These are phyloP conservation scores for Melolontha melolontha DNA, from an alignment of 2,888 invertebrate species.

Conservation along the genomic window DNA sequence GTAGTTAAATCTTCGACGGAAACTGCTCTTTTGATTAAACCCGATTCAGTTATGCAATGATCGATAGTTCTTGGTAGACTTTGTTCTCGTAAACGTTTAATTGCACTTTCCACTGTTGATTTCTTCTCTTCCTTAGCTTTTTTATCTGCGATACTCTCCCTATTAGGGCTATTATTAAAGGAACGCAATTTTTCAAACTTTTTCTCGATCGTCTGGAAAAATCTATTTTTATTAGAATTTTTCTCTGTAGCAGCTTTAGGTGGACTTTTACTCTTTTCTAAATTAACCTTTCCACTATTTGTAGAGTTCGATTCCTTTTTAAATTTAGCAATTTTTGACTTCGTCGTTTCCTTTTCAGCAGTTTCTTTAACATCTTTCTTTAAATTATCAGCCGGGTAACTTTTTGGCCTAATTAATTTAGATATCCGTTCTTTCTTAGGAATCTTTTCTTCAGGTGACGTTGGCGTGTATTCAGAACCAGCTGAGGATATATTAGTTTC, in stretches of 20 bases:
- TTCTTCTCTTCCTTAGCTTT: conserved; percentile 61
- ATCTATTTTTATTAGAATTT: conserved; percentile 62
- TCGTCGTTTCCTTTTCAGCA: conserved; percentile 43
- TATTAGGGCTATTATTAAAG: conserved; percentile 66
- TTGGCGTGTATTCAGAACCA: conserved; percentile 54
- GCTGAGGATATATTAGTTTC: conserved; percentile 41
- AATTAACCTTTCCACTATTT: neutral
- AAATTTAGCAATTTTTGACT: conserved; percentile 65
- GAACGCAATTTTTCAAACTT: conserved; percentile 77
- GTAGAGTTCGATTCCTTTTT: conserved; percentile 50
- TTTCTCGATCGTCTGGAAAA: conserved; percentile 82
- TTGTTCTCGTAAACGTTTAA: conserved; percentile 74
- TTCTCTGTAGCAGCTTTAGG: conserved; percentile 19
- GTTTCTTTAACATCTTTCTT: conserved; percentile 36
- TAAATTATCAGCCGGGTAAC: conserved; percentile 67
- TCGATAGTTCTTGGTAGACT: conserved; percentile 72
- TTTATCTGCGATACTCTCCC: conserved; percentile 54
- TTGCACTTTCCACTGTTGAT: conserved; percentile 69
- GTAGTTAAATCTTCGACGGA: conserved; percentile 77
- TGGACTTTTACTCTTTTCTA: conserved; percentile 39
- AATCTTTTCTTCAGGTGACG: conserved; percentile 43
- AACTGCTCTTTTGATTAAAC: conserved; percentile 77
- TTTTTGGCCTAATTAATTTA: conserved; percentile 69
- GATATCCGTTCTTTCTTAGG: conserved; percentile 63
- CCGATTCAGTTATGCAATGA: conserved; percentile 71